These are phyloP conservation scores for Notiomystis cincta DNA, from an alignment of 2,113 vertebrate species.

Conservation along the genomic window DNA sequence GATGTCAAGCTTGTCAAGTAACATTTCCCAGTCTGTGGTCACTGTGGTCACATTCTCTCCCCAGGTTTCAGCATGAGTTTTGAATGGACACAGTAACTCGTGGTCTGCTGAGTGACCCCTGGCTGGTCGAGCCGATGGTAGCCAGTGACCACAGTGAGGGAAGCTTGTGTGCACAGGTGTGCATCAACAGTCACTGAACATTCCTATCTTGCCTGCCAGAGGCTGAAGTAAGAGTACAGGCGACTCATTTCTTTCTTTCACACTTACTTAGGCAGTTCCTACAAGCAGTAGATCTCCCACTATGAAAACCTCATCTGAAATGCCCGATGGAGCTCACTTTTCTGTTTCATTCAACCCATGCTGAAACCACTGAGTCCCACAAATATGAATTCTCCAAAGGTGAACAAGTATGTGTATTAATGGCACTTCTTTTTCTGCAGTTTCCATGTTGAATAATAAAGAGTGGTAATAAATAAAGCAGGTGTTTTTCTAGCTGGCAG, in stretches of 20 bases:
- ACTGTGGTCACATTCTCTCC: not conserved
- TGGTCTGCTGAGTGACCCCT: not conserved
- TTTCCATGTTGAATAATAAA: not conserved
- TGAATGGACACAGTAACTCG: not conserved
- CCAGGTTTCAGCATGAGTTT: not conserved
- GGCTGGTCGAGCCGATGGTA: fast-evolving
- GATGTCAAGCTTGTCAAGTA: not conserved
- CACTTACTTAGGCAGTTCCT: not conserved
- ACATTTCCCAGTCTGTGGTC: not conserved
- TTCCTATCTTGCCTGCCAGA: not conserved
- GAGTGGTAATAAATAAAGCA: not conserved
- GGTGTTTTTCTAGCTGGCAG: not conserved
- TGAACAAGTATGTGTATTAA: not conserved
- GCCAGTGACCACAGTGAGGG: fast-evolving
- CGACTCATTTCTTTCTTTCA: not conserved
- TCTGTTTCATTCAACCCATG: not conserved
- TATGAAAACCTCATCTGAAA: not conserved
- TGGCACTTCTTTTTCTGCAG: not conserved
- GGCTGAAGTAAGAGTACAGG: not conserved
- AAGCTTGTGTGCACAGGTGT: not conserved
- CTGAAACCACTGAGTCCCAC: not conserved
- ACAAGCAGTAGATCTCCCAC: not conserved
- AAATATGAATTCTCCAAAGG: not conserved
- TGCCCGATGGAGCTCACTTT: not conserved
- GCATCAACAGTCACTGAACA: not conserved